Base-by-base conservation (phyloP, 2,888 invertebrate species). In the Megastigmus dorsalis region DNA sequence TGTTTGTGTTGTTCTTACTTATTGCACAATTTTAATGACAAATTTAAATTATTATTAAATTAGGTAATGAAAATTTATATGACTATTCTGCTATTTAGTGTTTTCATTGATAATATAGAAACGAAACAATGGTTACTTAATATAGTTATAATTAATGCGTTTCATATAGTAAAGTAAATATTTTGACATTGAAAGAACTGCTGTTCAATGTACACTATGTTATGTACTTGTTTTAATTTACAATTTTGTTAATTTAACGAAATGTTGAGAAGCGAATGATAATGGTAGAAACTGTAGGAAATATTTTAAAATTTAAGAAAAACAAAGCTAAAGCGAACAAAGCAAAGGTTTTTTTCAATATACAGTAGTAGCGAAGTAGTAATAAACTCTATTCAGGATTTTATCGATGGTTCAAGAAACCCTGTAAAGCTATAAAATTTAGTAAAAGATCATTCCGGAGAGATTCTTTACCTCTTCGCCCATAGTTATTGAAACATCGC, bases 321-420 rank as follows among this genome's bases (percentile, higher is more conserved):
- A 57, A 30, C 26, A 48, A 23, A 28, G 13, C 7, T 41, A 71
- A 69, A 23, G 18, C 45, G 30, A 55, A 55, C 28, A 28, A 52
- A 68, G 30, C 41, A 57, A 65, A 43, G 45, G 18, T 68, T 55
- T 57, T 66, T 74, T 52, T 65, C 4, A 26, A 45, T 10, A 48
- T 43, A 36, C 60, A 50, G 9, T 23, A 45, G 33, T 41, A 18
- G 45, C 36, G 36, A 45, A 4, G 23, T 68, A 54, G 15, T 41
- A 43, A 38, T 68, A 48, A 57, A 43, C 10, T 43, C 28, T 9
- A 48, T 65, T 63, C 30, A 67, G 71, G 67, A 71, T 72, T 75
- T 75, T 75, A 75, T 71, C 30, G 63, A 71, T 71, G 52, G 63
- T 75, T 75, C 50, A 71, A 71, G 52, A 71, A 70, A 66, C 36